Percentiles rank a stretch among this genome's conserved stretches.
Evolutionary conservation across 2,113 vertebrate species (phyloP).

Genomic region (Leptocoma aspasia): DNA sequence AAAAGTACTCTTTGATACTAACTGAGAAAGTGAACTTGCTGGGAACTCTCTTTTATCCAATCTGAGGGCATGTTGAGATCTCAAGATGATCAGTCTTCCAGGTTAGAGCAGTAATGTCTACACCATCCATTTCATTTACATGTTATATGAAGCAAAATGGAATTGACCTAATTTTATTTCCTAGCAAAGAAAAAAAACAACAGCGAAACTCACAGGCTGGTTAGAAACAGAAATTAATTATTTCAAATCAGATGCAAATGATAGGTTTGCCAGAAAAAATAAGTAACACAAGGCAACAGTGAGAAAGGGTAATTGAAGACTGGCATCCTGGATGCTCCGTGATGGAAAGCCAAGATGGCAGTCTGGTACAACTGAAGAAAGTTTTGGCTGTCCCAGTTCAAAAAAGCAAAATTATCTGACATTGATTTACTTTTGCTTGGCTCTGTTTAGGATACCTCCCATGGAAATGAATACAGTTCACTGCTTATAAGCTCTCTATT

Average conservation of each 20-base stretch:
- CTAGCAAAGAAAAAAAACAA: not conserved
- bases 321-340: not conserved
- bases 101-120: not conserved
- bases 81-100: not conserved
- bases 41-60: not conserved
- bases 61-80: not conserved
- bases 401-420: not conserved
- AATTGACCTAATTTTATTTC: not conserved
- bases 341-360: not conserved
- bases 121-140: not conserved
- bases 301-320: not conserved
- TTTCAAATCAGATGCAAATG: not conserved
- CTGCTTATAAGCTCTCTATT: not conserved
- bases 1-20: not conserved
- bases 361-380: not conserved
- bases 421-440: not conserved
- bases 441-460: not conserved
- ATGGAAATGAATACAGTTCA: not conserved
- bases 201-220: not conserved
- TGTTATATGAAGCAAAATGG: fast-evolving
- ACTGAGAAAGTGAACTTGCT: not conserved
- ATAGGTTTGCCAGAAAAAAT: not conserved
- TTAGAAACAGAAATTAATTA: not conserved
- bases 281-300: not conserved
- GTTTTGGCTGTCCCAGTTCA: not conserved